phyloP scores from a whole-genome alignment of 2,113 vertebrate genomes.

The Agelaius phoeniceus region DNA sequence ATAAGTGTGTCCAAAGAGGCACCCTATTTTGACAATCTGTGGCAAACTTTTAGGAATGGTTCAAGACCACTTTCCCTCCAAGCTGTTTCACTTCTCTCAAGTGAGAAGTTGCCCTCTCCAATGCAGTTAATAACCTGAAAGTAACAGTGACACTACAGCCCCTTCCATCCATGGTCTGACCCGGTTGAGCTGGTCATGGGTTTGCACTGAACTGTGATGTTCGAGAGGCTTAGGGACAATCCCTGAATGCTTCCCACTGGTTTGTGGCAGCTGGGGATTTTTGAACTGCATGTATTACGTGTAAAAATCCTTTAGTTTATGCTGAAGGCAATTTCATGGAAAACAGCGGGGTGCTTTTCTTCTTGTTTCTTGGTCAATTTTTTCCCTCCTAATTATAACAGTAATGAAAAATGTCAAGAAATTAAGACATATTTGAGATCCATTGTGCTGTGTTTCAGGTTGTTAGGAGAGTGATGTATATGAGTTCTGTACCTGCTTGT shows the following conservation, averaged over 20 bases:
- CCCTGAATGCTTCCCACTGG: not conserved
- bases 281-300: not conserved
- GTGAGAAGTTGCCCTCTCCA: not conserved
- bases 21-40: not conserved
- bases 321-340: not conserved
- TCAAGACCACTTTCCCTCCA: not conserved
- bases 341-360: not conserved
- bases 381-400: not conserved
- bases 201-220: rapidly evolving
- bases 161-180: not conserved
- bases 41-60: not conserved
- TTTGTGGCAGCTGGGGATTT: not conserved
- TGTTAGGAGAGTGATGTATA: not conserved
- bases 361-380: not conserved
- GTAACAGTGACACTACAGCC: not conserved
- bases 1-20: not conserved
- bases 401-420: not conserved
- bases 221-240: not conserved
- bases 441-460: not conserved
- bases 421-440: not conserved
- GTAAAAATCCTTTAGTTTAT: not conserved
- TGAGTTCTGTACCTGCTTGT: not conserved
- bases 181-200: not conserved
- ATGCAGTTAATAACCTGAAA: not conserved
- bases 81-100: not conserved